Evolutionary conservation across 2,797 vertebrate genomes (phyloP), one percentile per base, ranked within the genome.

Genomic region (Channa striata): DNA sequence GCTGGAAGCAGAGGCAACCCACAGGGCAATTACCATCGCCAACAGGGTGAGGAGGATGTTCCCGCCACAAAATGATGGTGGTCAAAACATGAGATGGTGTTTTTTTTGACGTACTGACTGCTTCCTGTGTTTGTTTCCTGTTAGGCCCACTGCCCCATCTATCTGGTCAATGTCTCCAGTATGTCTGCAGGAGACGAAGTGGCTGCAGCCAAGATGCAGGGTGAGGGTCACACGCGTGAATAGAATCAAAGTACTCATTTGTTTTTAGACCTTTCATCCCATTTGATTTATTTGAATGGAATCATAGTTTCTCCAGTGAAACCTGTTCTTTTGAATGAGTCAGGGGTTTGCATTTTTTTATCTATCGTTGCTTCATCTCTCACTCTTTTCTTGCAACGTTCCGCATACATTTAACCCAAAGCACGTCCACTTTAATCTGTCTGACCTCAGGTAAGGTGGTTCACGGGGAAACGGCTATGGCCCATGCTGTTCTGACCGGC

Each of bases 1-100:
- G 97, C 86, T 99, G 92, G 97, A 99, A 84, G 97, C 97, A 0
- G 97, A 99, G 81, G 97, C 97, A 21, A 95, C 96, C 2, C 97
- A 99, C 84, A 93, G 97, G 0, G 96, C 96, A 6, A 96, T 99
- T 72, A 99, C 97, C 87, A 97, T 99, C 4, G 96, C 95, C 62
- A 99, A 98, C 91, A 93, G 97, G 93, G 97, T 99, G 87, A 96
- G 96, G 89, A 39, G 57, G 21, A 62, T 5, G 11, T 34, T 30
- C 39, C 8, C 10, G 8, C 9, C 11, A 60, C 13, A 11, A n/a
- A 48, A 14, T 6, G 10, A 44, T 9, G 10, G n/a, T n/a, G n/a
- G n/a, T 44, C 42, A 43, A 43, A 43, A 43, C 14, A n/a, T 6
- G 8, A n/a, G 14, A 17, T n/a, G 5, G 6, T 44, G 7, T 9